Evolutionary conservation across 1,140 invertebrate genomes (phyloP), one percentile per base, ranked within the genome.

Genomic region (Drosophila kurseongensis): DNA sequence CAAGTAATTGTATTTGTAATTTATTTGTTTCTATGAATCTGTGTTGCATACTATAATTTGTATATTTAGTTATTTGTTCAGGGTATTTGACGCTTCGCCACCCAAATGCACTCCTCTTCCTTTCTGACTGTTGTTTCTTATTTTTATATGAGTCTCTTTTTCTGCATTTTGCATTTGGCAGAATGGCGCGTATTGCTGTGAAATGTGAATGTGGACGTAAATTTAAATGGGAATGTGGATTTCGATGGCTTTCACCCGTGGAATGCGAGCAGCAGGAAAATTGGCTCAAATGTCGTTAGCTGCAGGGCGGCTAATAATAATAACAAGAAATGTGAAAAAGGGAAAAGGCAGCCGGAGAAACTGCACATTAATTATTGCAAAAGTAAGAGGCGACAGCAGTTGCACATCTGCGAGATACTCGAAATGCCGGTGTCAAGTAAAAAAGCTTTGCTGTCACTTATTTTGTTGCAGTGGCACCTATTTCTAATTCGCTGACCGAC

Each of bases 361-460:
- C 62, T 76, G 71, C 83, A 88, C 57, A 79, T 88, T 88, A 82
- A 86, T 86, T 82, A 88, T 88, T 66, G 78, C 75, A 88, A 76
- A 81, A 81, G 66, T 67, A 72, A 84, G 29, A 84, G 65, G 74
- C 69, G 35, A 42, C 57, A 51, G 50, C 56, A 48, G 51, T 71
- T 57, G 68, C 65, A 71, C 76, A 77, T 69, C 73, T 80, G 73
- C 67, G 81, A 80, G 73, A 35, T 35, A 14, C 48, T 51, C 48
- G 29, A 51, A 14, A 35, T 14, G 48, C n/a, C 48, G 38, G 61
- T 54, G 61, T 67, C 62, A 36, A 23, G 65, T 35, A 35, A 61
- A 86, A 78, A 82, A 81, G 78, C 75, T 78, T 61, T 42, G 61
- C 66, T 86, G 69, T 81, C 78, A 81, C 60, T 66, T 52, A 35